A percentile compares a stretch with the other conserved stretches of the same genome.
These are phyloP conservation scores for Todiramphus saurophagus DNA, from an alignment of 2,113 vertebrate species.

Conservation along the genomic window DNA sequence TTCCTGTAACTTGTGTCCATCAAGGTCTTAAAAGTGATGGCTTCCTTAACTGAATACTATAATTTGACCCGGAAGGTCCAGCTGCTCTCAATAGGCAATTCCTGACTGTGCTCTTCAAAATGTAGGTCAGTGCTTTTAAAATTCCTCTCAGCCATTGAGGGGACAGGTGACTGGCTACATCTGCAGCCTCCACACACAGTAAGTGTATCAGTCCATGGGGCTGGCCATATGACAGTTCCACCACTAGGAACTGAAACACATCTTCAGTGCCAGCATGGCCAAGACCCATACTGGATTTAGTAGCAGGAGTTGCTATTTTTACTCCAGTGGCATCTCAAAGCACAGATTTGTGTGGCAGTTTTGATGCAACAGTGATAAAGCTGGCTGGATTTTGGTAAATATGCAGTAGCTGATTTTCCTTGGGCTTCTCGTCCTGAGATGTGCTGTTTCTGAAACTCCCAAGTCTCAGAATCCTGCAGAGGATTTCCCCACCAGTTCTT, in stretches of 20 bases:
- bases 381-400: neutral
- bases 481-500: neutral
- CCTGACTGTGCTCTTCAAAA: constrained; percentile 19
- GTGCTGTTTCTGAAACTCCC: neutral
- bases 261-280: constrained; percentile 23
- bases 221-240: neutral
- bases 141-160: neutral
- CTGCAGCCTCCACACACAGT: constrained; percentile 1
- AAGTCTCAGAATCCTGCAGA: neutral
- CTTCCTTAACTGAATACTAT: neutral
- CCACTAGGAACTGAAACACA: neutral
- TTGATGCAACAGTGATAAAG: neutral
- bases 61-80: constrained; percentile 36
- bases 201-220: neutral
- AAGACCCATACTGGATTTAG: constrained; percentile 18
- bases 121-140: constrained; percentile 35
- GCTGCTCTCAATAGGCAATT: neutral
- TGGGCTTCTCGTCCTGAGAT: neutral
- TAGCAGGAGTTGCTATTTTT: neutral
- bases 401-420: neutral
- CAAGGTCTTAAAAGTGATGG: neutral
- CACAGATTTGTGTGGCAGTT: neutral
- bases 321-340: neutral
- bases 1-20: neutral
- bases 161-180: constrained; percentile 45